Evolutionary conservation across 2,888 invertebrate genomes (phyloP).

Genomic region (Oxycera nigricornis): DNA sequence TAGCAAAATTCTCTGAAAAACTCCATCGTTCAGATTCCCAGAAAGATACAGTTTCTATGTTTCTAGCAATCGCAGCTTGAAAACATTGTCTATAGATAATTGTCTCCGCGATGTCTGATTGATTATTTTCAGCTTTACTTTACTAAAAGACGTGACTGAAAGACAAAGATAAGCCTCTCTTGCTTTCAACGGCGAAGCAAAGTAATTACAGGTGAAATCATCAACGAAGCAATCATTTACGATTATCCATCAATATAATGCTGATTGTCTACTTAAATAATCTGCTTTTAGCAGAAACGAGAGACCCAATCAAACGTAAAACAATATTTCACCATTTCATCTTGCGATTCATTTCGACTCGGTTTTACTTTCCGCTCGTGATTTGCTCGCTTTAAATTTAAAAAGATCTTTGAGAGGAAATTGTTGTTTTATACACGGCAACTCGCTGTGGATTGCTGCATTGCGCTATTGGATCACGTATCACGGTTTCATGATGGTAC

Average conservation of each 20-base stretch:
- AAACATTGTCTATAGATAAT: too few relatives aligned
- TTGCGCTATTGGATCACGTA: slow-evolving; percentile 41
- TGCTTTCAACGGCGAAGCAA: neutral
- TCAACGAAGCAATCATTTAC: neutral
- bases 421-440: neutral
- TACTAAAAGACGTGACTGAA: neutral
- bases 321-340: slow-evolving; percentile 4
- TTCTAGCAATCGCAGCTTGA: too few relatives aligned
- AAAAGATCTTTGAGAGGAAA: slow-evolving; percentile 22
- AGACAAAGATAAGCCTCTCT: neutral
- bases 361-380: slow-evolving; percentile 23
- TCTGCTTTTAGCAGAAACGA: slow-evolving; percentile 34
- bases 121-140: too few relatives aligned
- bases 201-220: neutral
- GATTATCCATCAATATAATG: neutral
- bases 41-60: too few relatives aligned
- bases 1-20: too few relatives aligned
- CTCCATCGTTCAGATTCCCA: too few relatives aligned
- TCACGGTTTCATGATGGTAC: slow-evolving; percentile 40
- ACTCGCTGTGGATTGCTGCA: neutral
- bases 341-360: neutral
- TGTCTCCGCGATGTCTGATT: too few relatives aligned
- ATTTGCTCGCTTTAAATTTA: slow-evolving; percentile 16
- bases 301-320: slow-evolving; percentile 35
- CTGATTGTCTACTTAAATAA: slow-evolving; percentile 30